Evolutionary conservation across 2,797 vertebrate species (phyloP).

Genomic region (Halcyon smyrnensis): DNA sequence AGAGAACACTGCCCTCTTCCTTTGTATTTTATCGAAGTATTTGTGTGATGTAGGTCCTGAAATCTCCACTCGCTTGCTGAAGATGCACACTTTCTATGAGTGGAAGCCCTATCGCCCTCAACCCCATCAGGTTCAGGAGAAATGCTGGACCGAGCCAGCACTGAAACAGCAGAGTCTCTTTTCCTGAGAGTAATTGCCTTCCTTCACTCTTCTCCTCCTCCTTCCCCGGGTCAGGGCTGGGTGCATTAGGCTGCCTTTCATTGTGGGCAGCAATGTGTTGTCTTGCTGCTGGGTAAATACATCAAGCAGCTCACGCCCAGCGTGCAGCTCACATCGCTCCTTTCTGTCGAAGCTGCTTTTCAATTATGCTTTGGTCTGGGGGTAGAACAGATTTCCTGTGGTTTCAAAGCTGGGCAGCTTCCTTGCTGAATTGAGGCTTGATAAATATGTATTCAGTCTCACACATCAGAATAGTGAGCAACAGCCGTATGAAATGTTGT

Average conservation of each 20-base stretch:
- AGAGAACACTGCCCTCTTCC: background rate
- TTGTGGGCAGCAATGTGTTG: background rate
- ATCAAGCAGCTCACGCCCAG: background rate
- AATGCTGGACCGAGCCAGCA: background rate
- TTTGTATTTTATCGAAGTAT: background rate
- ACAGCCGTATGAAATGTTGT: background rate
- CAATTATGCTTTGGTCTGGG: background rate
- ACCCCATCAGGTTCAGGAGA: background rate
- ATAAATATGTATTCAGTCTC: constrained; percentile 1
- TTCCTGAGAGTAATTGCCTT: background rate
- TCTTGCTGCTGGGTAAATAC: constrained; percentile 11
- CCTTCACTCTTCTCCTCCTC: background rate
- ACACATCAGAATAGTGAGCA: background rate
- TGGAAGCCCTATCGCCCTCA: background rate
- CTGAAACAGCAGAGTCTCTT: background rate
- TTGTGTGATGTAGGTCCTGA: background rate
- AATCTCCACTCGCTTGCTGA: background rate
- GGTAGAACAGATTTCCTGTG: constrained; percentile 31
- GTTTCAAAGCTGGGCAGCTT: background rate
- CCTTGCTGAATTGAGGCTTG: constrained; percentile 5
- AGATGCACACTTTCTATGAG: background rate
- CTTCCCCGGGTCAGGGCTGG: background rate
- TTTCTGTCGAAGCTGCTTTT: background rate
- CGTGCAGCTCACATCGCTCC: background rate
- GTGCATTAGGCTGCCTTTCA: background rate